phyloP scores from a whole-genome alignment of 2,113 vertebrate genomes.

The Albula glossodonta region DNA sequence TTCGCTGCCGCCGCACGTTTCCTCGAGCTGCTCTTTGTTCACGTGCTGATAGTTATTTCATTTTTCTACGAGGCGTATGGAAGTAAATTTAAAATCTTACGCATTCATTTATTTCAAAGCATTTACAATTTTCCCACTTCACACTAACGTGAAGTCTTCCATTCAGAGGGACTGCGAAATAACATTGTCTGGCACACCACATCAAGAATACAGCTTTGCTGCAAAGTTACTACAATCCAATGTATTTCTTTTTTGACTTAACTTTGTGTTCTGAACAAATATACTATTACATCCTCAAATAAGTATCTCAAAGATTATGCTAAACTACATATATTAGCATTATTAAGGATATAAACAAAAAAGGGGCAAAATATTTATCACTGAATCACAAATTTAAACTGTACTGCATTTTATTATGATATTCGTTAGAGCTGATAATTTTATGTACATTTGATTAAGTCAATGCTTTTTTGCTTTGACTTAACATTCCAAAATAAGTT shows the following conservation, averaged over 20 bases:
- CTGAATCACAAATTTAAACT: too few species aligned
- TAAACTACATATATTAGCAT: too few species aligned
- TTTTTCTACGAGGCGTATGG: constrained; percentile 6
- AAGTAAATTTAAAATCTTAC: background rate
- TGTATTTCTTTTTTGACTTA: background rate
- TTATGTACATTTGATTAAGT: too few species aligned
- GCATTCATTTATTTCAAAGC: background rate
- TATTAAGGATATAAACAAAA: too few species aligned
- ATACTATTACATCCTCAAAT: too few species aligned
- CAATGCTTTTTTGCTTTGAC: too few species aligned
- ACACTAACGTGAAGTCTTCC: background rate
- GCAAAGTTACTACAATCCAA: background rate
- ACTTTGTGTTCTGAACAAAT: too few species aligned
- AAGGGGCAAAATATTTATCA: too few species aligned
- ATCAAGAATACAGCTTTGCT: background rate
- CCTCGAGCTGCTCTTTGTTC: constrained; percentile 56
- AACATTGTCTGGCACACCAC: background rate
- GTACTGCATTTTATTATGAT: too few species aligned
- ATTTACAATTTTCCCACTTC: background rate
- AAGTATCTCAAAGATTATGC: background rate
- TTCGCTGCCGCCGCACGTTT: constrained; percentile 49
- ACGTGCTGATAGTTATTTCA: constrained; percentile 39
- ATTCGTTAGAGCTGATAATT: too few species aligned
- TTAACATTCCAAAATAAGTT: too few species aligned
- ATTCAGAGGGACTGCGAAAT: background rate